Percentiles rank a stretch among this genome's conserved stretches.
phyloP scores from a whole-genome alignment of 2,888 invertebrate species.

The Piscicola geometra region DNA sequence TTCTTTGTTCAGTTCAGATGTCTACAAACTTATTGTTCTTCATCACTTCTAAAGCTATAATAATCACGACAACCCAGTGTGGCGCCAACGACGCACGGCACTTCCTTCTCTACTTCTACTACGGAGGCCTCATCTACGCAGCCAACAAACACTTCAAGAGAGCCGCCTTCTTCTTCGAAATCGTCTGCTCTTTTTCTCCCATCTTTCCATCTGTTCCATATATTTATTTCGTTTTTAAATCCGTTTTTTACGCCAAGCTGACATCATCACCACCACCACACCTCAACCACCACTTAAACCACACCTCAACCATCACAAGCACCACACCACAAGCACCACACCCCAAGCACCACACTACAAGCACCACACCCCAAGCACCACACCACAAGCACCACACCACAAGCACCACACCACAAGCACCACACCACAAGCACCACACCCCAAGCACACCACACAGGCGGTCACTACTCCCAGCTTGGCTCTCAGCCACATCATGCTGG shows the following conservation, averaged over 20 bases:
- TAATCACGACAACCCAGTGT: slow-evolving; percentile 63
- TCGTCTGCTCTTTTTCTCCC: slow-evolving; percentile 54
- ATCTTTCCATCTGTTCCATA: too few species aligned
- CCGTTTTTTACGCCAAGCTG: not conserved
- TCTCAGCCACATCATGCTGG: slow-evolving; percentile 93
- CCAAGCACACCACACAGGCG: slow-evolving; percentile 57
- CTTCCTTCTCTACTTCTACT: slow-evolving; percentile 89
- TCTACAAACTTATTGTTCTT: not conserved
- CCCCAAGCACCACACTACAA: too few species aligned
- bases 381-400: too few species aligned
- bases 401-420: too few species aligned
- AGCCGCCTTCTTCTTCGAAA: slow-evolving; percentile 90
- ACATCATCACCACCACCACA: too few species aligned
- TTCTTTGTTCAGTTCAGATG: not conserved
- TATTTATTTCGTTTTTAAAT: too few species aligned
- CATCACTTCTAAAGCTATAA: not conserved
- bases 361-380: too few species aligned
- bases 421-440: too few species aligned
- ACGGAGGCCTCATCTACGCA: slow-evolving; percentile 94
- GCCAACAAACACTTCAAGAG: slow-evolving; percentile 86
- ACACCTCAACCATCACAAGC: too few species aligned
- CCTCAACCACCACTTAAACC: too few species aligned
- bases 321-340: too few species aligned
- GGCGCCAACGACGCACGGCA: slow-evolving; percentile 79
- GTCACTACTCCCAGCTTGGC: slow-evolving; percentile 75